A percentile compares a stretch with the other conserved stretches of the same genome.
Conservation (phyloP, 2,797 vertebrate species). For the Spinibarbus caldwelli region DNA sequence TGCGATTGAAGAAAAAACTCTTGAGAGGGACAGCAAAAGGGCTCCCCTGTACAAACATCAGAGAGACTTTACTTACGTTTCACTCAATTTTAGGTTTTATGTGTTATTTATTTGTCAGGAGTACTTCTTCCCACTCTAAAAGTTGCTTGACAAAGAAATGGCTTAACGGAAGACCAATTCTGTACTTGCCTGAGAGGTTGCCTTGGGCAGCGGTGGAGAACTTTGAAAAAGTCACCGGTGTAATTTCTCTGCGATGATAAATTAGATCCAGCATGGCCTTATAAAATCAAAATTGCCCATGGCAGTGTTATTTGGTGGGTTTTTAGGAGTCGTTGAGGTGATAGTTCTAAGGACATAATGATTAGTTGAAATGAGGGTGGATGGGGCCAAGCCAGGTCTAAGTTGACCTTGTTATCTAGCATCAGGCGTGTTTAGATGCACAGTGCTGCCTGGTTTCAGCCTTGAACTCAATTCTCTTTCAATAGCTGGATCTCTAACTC, state of each 20-base stretch:
- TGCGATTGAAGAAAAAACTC: conserved; percentile 79
- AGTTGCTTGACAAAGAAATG: conserved; percentile 3
- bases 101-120: conserved; percentile 23
- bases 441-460: conserved; percentile 9
- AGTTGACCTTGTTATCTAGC: conserved; percentile 20
- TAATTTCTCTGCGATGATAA: conserved; percentile 47
- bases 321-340: conserved; percentile 38
- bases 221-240: conserved; percentile 33
- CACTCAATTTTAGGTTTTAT: not conserved
- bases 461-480: not conserved
- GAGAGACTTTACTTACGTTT: not conserved
- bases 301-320: conserved; percentile 19
- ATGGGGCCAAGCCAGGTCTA: not conserved
- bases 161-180: conserved; percentile 11
- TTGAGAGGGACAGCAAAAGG: conserved; percentile 75
- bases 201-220: conserved; percentile 24
- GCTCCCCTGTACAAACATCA: conserved; percentile 32
- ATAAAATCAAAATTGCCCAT: conserved; percentile 46
- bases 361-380: conserved; percentile 23
- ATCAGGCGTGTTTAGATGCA: not conserved
- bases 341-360: conserved; percentile 37
- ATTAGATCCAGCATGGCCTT: conserved; percentile 42
- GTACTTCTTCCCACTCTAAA: not conserved
- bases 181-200: conserved; percentile 16
- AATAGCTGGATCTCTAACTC: not conserved